Evolutionary conservation across 53 echinoderm and acorn worm genomes (phyloP).

Genomic region (Temnopleurus reevesii): DNA sequence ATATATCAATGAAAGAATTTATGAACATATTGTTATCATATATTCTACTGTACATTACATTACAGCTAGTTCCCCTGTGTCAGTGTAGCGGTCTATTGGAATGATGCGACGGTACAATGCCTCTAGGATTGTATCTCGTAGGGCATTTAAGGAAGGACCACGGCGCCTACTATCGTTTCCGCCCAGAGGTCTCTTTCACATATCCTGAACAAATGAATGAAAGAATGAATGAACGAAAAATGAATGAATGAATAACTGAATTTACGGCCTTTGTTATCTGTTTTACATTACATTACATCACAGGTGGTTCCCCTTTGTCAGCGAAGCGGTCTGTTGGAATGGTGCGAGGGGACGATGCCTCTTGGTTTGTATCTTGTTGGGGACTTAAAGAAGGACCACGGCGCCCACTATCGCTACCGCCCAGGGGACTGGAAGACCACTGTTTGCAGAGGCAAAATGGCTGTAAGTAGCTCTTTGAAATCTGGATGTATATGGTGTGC

Average conservation of each 20-base stretch:
- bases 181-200: constrained; percentile 74
- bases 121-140: constrained; percentile 85
- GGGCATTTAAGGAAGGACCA: constrained; percentile 69
- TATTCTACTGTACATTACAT: too few species aligned
- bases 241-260: too few species aligned
- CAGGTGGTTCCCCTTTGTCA: constrained; percentile 94
- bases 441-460: constrained; percentile 71
- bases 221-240: too few species aligned
- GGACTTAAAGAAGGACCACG: constrained; percentile 66
- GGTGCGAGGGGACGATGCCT: constrained; percentile 97
- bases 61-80: constrained; percentile 85
- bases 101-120: constrained; percentile 97
- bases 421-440: constrained; percentile 71
- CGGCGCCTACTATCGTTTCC: constrained; percentile 86
- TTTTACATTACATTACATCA: too few species aligned
- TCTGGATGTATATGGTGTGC: too few species aligned
- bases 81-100: constrained; percentile 93
- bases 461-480: constrained; percentile 65
- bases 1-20: too few species aligned
- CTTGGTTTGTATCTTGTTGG: constrained; percentile 88
- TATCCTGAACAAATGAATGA: too few species aligned
- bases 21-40: too few species aligned
- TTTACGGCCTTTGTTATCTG: too few species aligned
- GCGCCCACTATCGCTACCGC: constrained; percentile 85
- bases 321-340: constrained; percentile 89